phyloP scores from a whole-genome alignment of 2,888 invertebrate species.

The Lucinisca nassula region DNA sequence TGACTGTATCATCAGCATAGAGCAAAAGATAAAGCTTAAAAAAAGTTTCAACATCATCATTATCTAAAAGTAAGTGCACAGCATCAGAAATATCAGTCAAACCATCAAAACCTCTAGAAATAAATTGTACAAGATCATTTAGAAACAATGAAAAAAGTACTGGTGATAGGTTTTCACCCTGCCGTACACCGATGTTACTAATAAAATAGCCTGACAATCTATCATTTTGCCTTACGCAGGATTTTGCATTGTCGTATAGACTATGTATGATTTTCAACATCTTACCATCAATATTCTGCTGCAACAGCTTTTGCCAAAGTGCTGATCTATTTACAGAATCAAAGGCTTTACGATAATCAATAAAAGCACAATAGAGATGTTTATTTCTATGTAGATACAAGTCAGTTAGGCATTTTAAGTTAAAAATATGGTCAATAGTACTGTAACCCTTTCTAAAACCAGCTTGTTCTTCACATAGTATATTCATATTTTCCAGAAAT shows the following conservation, averaged over 20 bases:
- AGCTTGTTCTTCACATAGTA: neutral
- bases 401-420: neutral
- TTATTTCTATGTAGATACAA: neutral
- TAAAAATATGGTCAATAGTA: neutral
- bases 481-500: neutral
- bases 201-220: neutral
- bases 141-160: neutral
- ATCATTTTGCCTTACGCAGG: neutral
- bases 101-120: neutral
- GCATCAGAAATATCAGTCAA: neutral
- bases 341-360: neutral
- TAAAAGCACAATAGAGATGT: neutral
- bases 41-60: neutral
- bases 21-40: neutral
- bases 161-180: neutral
- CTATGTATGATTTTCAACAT: neutral
- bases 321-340: neutral
- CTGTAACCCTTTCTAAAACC: neutral
- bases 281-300: neutral
- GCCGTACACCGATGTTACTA: neutral
- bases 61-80: neutral
- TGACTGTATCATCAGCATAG: neutral
- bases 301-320: neutral
- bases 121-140: neutral
- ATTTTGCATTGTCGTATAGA: neutral